phyloP scores from a whole-genome alignment of 2,797 vertebrate species.

The Pseudochaenichthys georgianus region DNA sequence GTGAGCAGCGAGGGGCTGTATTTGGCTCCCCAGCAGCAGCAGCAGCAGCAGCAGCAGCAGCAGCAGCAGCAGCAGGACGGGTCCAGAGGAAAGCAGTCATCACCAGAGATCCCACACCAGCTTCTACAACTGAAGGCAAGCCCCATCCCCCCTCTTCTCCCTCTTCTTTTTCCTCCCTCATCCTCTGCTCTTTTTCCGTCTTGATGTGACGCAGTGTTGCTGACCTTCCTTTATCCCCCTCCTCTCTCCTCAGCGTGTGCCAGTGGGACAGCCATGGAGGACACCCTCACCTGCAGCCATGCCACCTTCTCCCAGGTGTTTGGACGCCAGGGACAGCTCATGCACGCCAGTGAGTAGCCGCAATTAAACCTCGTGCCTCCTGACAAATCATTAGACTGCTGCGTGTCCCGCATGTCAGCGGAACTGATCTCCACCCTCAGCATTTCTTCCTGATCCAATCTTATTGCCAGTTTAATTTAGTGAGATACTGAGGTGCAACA shows the following conservation, averaged over 20 bases:
- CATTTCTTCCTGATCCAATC: slow-evolving; percentile 15
- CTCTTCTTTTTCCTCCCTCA: slow-evolving; percentile 5
- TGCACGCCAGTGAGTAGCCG: slow-evolving; percentile 86
- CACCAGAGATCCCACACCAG: slow-evolving; percentile 59
- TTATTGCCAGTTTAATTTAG: slow-evolving; percentile 38
- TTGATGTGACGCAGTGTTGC: slow-evolving; percentile 69
- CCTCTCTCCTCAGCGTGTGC: slow-evolving; percentile 43
- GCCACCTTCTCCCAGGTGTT: slow-evolving; percentile 89
- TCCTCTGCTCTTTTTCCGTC: slow-evolving; percentile 17
- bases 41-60: slow-evolving; percentile 54
- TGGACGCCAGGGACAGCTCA: slow-evolving; percentile 87
- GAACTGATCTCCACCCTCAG: slow-evolving; percentile 51
- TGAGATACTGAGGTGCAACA: slow-evolving; percentile 10
- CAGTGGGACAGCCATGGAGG: slow-evolving; percentile 81
- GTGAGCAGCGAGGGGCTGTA: slow-evolving; percentile 64
- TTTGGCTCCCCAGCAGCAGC: slow-evolving; percentile 52
- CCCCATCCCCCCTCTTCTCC: background rate
- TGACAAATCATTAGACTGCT: slow-evolving; percentile 32
- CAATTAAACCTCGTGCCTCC: slow-evolving; percentile 24
- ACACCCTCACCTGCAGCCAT: slow-evolving; percentile 86
- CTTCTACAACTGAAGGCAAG: slow-evolving; percentile 64
- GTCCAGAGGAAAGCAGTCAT: slow-evolving; percentile 59
- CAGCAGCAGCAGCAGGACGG: slow-evolving; percentile 46
- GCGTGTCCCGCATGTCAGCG: slow-evolving; percentile 48
- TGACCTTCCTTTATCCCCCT: slow-evolving; percentile 60